Evolutionary conservation across 2,888 invertebrate genomes (phyloP).

Genomic region (Andrena trimmerana): DNA sequence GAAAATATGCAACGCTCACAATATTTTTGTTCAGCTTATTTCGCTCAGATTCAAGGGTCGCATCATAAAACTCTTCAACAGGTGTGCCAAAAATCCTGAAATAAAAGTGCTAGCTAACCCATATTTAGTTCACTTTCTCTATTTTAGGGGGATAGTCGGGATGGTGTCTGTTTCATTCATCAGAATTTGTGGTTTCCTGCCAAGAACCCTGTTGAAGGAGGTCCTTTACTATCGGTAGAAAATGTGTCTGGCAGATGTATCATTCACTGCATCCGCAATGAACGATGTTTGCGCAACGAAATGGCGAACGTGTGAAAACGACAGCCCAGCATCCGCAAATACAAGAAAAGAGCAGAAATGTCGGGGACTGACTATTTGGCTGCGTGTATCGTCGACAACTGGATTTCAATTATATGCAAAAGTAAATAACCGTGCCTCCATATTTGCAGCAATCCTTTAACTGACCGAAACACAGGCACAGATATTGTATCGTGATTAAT

Average conservation of each 20-base stretch:
- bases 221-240: constrained; percentile 40
- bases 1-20: too few relatives aligned
- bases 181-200: constrained; percentile 25
- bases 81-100: too few relatives aligned
- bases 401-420: background rate
- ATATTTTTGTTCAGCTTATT: too few relatives aligned
- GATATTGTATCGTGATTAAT: background rate
- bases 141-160: background rate
- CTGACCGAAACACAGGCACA: background rate
- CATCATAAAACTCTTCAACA: too few relatives aligned
- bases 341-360: constrained; percentile 54
- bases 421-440: background rate
- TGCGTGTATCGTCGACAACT: constrained; percentile 55
- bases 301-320: constrained; percentile 78
- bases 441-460: background rate
- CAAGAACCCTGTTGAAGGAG: constrained; percentile 32
- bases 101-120: too few relatives aligned
- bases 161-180: background rate
- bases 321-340: constrained; percentile 67
- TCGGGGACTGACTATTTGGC: constrained; percentile 61
- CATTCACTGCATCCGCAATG: constrained; percentile 62
- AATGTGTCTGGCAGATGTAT: constrained; percentile 59
- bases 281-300: constrained; percentile 72
- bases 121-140: background rate
- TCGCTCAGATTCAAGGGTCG: too few relatives aligned